Base-by-base conservation (phyloP, 2,888 invertebrate genomes). In the Conus canariensis region DNA sequence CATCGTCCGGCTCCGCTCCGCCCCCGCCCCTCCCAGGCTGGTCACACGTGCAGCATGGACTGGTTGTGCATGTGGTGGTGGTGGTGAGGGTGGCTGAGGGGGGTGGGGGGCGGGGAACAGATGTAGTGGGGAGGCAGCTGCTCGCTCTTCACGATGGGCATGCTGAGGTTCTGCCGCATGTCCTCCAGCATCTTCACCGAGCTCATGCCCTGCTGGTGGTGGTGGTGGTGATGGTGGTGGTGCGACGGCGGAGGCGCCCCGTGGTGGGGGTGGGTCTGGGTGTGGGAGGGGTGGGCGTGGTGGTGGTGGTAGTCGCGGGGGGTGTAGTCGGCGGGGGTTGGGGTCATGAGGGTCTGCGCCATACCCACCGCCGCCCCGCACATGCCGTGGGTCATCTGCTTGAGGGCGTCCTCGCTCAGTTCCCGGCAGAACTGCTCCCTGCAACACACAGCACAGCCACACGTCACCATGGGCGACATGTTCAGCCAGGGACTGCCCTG, bases 381-480 rank as follows among this genome's bases (percentile, higher is more conserved):
- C 92, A 92, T 92, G 25, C 90, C 90, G 82, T 92, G 92, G 85
- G 90, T 90, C 90, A 90, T 91, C 82, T 92, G 91, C 70, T 91
- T 92, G 90, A 91, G 89, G 70, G 88, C 89, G 77, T 92, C 92
- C 85, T 91, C 92, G 90, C 88, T 90, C 80, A 91, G 86, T 16
- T 92, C 91, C n/a, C 92, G 82, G 74, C 91, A 90, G 74, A 90
- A 92, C 22, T 90, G 88, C 45, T 92, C 92, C 67, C 92, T 92
- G 90, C 16, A 85, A 88, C n/a, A 67, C 82, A 85, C 25, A 59
- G 3, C 80, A 9, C 74, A 45, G 45, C 45, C 45, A 45, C 45
- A 45, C 45, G 45, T 45, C 45, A 45, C 3, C 45, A 45, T 45
- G 45, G 45, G 45, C 4, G 2, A 45, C 45, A 45, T 45, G 1